These are phyloP conservation scores for Chlamydotis undulata DNA, from an alignment of 2,113 vertebrate genomes.

Conservation along the genomic window DNA sequence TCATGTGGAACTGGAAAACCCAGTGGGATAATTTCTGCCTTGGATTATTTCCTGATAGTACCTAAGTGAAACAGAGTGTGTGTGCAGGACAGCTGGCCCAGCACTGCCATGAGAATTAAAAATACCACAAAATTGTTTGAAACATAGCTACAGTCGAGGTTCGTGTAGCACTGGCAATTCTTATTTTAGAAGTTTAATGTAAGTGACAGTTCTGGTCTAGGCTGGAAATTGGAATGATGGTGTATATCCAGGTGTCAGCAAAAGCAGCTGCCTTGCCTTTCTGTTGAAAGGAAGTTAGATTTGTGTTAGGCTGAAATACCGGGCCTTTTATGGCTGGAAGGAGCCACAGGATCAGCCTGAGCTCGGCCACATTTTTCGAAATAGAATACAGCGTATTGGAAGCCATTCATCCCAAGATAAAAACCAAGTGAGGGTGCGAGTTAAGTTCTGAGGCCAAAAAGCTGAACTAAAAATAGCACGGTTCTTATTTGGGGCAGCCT, in stretches of 20 bases:
- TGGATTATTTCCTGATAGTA: background rate
- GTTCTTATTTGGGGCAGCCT: background rate
- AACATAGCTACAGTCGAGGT: background rate
- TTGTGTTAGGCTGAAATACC: background rate
- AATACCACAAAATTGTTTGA: background rate
- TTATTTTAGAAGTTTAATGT: background rate
- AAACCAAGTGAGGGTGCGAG: background rate
- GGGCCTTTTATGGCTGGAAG: background rate
- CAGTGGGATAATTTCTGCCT: background rate
- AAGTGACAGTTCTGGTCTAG: background rate
- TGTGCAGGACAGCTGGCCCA: background rate
- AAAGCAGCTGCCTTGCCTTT: background rate
- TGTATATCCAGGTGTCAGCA: background rate
- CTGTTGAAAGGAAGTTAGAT: background rate
- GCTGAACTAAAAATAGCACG: conserved; percentile 4
- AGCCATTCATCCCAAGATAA: background rate
- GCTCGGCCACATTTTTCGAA: background rate
- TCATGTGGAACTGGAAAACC: background rate
- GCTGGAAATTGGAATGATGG: background rate
- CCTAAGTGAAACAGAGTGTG: background rate
- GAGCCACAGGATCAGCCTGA: background rate
- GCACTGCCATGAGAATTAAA: background rate
- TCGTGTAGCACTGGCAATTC: background rate
- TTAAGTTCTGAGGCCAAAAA: background rate
- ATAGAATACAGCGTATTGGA: background rate